Percentiles rank a stretch among this genome's conserved stretches.
These are phyloP conservation scores for Eubasilissa regina DNA, from an alignment of 1,140 invertebrate genomes.

Conservation along the genomic window DNA sequence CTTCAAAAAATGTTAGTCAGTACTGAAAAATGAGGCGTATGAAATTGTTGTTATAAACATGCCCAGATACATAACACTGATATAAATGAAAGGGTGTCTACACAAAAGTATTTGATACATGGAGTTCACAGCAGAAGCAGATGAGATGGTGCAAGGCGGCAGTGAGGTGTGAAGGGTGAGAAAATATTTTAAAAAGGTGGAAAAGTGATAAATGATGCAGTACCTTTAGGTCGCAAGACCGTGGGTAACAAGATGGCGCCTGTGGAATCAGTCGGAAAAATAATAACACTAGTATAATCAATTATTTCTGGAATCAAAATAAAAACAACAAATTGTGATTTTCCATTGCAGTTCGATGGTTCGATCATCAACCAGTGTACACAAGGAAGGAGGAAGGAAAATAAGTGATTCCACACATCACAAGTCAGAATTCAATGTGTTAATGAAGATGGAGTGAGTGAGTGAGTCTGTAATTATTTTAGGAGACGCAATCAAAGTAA, in stretches of 20 bases:
- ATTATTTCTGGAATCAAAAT: constrained; percentile 81
- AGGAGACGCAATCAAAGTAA: background rate
- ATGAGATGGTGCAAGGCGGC: constrained; percentile 5
- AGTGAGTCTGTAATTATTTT: constrained; percentile 7
- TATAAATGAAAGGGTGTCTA: too few relatives aligned
- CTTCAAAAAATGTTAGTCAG: constrained; percentile 16
- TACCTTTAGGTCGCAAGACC: constrained; percentile 83
- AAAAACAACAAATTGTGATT: constrained; percentile 64
- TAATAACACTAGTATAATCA: constrained; percentile 81
- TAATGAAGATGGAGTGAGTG: constrained; percentile 40
- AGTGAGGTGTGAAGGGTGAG: constrained; percentile 40
- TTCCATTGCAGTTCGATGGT: constrained; percentile 58
- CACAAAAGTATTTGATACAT: background rate
- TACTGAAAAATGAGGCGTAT: constrained; percentile 9
- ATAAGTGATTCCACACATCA: constrained; percentile 54
- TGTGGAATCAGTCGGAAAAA: constrained; percentile 85
- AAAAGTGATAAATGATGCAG: constrained; percentile 58
- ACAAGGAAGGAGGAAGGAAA: constrained; percentile 9
- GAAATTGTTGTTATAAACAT: constrained; percentile 4
- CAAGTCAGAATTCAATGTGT: constrained; percentile 19
- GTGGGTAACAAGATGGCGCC: constrained; percentile 81
- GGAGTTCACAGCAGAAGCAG: background rate
- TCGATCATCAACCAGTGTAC: constrained; percentile 26
- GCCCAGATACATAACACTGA: background rate
- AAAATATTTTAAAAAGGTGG: constrained; percentile 51